Evolutionary conservation across 2,888 invertebrate species (phyloP), one percentile per base, ranked within the genome.

Genomic region (Labia minor): DNA sequence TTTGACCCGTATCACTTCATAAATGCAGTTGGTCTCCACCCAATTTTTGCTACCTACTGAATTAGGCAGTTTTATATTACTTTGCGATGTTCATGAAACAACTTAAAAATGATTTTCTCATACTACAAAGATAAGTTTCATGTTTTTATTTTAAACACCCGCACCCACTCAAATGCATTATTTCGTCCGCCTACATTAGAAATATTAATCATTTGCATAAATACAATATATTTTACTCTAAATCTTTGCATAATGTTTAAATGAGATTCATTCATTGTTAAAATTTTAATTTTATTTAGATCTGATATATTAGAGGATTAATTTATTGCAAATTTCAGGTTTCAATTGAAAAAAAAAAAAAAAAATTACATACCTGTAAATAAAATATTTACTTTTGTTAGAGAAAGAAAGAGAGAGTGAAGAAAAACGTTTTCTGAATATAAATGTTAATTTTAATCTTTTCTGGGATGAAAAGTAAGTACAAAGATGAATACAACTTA

Each of bases 21-120:
- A 49, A 49, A 49, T n/a, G 49, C 14, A 49, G 49, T 3, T 16
- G 49, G 49, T 49, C 14, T 49, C 49, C 49, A 16, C 49, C 49
- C 49, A 49, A 49, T n/a, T 49, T n/a, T 49, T 49, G 49, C 49
- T 49, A 49, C 49, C 49, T 49, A 49, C 49, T 49, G 49, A 49
- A 49, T 49, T 49, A 16, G 16, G 16, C 2, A 49, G 49, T 49
- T 49, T 49, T 49, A 49, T 49, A 49, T 49, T 49, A 49, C 4
- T 4, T 49, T 49, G n/a, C 14, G n/a, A 10, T 49, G 49, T 3
- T 49, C 49, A 49, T 49, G 49, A 49, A 49, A 16, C 49, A 49
- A 8, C 49, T 49, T 49, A 11, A 49, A 49, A 49, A 49, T 49
- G 49, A 49, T 49, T 49, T 49, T 49, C 49, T 4, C 49, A 2